Base-by-base conservation (phyloP, 2,888 invertebrate genomes). In the Nomada lathburiana region DNA sequence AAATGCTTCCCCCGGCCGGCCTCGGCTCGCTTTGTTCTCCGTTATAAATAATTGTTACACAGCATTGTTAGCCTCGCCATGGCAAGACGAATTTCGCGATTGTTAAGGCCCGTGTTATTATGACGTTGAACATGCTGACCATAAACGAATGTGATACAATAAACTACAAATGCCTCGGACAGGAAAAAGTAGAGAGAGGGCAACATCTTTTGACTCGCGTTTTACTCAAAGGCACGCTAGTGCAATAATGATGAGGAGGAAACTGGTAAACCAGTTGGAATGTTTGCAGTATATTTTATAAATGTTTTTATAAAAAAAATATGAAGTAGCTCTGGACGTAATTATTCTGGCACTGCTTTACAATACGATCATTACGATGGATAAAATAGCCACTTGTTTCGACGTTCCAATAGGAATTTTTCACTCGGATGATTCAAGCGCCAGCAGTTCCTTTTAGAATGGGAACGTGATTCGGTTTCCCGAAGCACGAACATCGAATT, bases 101-200 rank as follows among this genome's bases (percentile, higher is more conserved):
- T 82, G 84, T 88, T 89, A 88, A 62, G 82, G 68, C 57, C 73
- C 83, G 83, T 82, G 76, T 73, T 83, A 81, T 88, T 86, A 89
- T 78, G 77, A 82, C 80, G 71, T 83, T 77, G 84, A 82, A 84
- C 84, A 83, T 59, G 82, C 69, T 65, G 59, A 69, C 85, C 86
- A 82, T 89, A 89, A 88, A 87, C 82, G 84, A 80, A 76, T 69
- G 82, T 76, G 82, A 79, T 71, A 84, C 79, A 69, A 88, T 87
- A 86, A 88, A 89, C 67, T 64, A 84, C 72, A 76, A 79, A 70
- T 60, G 75, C 59, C 62, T n/a, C 44, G 60, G 52, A 13, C 29
- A 59, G 52, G 62, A 50, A 44, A 47, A 26, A 42, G 18, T 10
- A 16, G 3, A 59, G 64, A 5, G 72, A 23, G 36, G 74, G 64